Base-by-base conservation (phyloP, 2,888 invertebrate species). In the Coleophora flavipennella region DNA sequence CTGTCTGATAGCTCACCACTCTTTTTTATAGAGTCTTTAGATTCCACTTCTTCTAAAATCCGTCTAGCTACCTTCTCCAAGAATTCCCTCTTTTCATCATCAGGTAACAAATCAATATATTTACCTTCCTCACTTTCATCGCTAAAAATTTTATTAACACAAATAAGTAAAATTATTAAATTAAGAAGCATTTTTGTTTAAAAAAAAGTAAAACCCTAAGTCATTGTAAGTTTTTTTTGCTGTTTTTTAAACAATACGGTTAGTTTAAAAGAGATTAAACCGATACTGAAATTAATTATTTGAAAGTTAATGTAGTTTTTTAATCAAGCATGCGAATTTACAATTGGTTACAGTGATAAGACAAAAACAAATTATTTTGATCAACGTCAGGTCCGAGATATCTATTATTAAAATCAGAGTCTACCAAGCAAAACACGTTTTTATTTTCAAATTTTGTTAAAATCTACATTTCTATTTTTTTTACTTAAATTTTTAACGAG, bases 31-130 rank as follows among this genome's bases (percentile, higher is more conserved):
- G 44, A 44, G 6, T 42, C 54, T 31, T 55, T 57, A 13, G 50
- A 49, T 25, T 63, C 51, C 0, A 75, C 63, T 40, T 68, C 70
- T 35, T 63, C 53, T 9, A 67, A 40, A 45, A 81, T 71, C 34
- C 80, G 59, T 49, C 71, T 66, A 1, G 76, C 75, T 9, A 81
- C 63, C 13, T 51, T 63, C 26, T 76, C 63, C 34, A 80, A 44
- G 32, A 81, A 75, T 0, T 64, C 63, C 14, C 64, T 53, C 45
- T 80, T 81, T 33, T 77, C 72, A 20, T 61, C 53, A 28, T 73
- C 73, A 0, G 77, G 70, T 11, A 83, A 49, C 25, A 70, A 50
- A 51, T 79, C 71, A 36, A 80, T 69, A 36, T 69, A 79, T 45
- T 67, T 72, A 3, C 52, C 51, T 33, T 70, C 65, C n/a, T 63